Evolutionary conservation across 2,888 invertebrate species (phyloP).

Genomic region (Aphidius colemani): DNA sequence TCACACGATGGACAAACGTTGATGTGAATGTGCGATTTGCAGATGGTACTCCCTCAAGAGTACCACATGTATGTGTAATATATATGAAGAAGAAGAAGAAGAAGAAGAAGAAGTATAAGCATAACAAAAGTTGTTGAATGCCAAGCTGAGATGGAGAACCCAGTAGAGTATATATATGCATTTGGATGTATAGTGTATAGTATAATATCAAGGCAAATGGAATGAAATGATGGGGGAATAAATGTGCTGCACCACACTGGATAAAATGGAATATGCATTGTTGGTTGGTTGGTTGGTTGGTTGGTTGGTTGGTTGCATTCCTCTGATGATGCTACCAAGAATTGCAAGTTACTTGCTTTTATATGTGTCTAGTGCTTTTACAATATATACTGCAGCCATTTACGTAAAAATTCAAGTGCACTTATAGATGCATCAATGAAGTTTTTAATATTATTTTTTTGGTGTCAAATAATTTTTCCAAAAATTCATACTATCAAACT

Average conservation of each 20-base stretch:
- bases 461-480: no score
- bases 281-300: no score
- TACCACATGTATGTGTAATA: no score
- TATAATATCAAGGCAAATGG: no score
- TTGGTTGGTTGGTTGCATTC: constrained; percentile 57
- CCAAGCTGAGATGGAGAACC: constrained; percentile 28
- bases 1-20: constrained; percentile 15
- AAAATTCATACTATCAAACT: no score
- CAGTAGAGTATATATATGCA: constrained; percentile 1
- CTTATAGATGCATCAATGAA: no score
- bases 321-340: constrained; percentile 38
- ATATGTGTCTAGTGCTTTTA: constrained; percentile 23
- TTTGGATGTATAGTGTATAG: no score
- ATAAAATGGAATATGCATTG: constrained; percentile 3
- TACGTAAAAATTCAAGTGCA: constrained; percentile 2
- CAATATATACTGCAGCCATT: constrained; percentile 19
- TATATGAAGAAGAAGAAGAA: no score
- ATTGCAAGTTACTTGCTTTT: constrained; percentile 31
- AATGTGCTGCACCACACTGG: not conserved
- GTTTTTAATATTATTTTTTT: no score
- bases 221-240: not conserved
- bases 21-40: constrained; percentile 8
- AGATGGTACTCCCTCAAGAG: no score
- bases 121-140: constrained; percentile 28
- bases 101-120: no score